These are phyloP conservation scores for Drosophila picticornis DNA, from an alignment of 2,888 invertebrate genomes.

Conservation along the genomic window DNA sequence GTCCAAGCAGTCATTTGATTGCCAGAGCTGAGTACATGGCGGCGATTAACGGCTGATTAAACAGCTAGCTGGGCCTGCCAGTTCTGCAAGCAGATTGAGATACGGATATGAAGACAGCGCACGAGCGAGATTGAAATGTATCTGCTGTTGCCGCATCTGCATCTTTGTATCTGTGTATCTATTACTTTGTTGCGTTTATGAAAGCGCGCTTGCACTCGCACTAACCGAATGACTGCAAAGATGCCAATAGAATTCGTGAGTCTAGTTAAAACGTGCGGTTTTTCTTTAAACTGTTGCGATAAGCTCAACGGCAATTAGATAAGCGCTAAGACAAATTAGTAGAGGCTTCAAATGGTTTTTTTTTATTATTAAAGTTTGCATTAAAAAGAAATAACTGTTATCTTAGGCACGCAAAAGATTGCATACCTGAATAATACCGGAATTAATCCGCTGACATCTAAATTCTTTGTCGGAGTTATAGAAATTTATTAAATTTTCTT, in stretches of 20 bases:
- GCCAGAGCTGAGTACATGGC: slow-evolving; percentile 57
- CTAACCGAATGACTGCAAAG: slow-evolving; percentile 8
- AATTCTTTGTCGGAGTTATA: neutral
- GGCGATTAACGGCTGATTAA: slow-evolving; percentile 76
- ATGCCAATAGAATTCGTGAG: slow-evolving; percentile 38
- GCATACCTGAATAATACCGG: neutral
- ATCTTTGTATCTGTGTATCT: slow-evolving; percentile 40
- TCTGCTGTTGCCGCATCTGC: slow-evolving; percentile 39
- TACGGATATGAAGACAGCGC: slow-evolving; percentile 43
- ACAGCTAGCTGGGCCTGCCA: slow-evolving; percentile 24
- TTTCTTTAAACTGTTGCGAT: slow-evolving; percentile 3
- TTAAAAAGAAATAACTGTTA: neutral
- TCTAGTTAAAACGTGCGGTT: slow-evolving; percentile 24
- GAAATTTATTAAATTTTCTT: too few relatives aligned
- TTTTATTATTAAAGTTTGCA: neutral
- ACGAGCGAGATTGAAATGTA: slow-evolving; percentile 67
- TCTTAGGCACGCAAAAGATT: neutral
- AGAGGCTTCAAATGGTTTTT: neutral
- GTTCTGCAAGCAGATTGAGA: slow-evolving; percentile 48
- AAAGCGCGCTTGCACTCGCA: slow-evolving; percentile 9
- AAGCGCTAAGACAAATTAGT: slow-evolving; percentile 8
- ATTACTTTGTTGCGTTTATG: slow-evolving; percentile 32
- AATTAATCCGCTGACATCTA: neutral
- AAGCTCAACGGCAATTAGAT: slow-evolving; percentile 28
- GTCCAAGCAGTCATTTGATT: slow-evolving; percentile 53